phyloP scores from a whole-genome alignment of 1,140 invertebrate species.

The Papilio machaon region DNA sequence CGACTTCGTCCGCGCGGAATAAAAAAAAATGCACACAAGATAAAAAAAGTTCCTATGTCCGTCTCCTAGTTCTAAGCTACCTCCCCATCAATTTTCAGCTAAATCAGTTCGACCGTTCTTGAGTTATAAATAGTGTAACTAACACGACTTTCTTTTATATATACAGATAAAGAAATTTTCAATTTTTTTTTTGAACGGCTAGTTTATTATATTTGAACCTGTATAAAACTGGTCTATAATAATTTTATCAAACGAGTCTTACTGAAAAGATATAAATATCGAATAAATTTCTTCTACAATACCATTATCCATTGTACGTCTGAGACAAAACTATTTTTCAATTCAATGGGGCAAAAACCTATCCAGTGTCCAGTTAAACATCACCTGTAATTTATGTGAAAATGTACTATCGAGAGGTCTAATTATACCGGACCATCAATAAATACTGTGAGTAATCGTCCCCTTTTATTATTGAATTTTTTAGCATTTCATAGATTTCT shows the following conservation, averaged over 20 bases:
- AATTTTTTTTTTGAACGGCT: no score
- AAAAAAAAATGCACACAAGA: no score
- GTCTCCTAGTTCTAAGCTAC: no score
- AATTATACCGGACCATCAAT: not conserved
- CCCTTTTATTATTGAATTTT: not conserved
- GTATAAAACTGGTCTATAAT: not conserved
- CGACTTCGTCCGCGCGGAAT: no score
- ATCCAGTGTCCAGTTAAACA: not conserved
- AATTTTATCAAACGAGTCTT: not conserved
- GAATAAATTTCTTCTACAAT: not conserved
- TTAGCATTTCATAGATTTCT: not conserved
- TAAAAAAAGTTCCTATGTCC: no score
- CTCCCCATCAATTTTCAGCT: no score
- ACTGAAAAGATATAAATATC: not conserved
- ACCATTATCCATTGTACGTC: conserved; percentile 14
- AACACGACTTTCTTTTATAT: no score
- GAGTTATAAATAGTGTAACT: no score
- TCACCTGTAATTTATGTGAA: not conserved
- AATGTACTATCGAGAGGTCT: not conserved
- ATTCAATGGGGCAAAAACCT: conserved; percentile 3
- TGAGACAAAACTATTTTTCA: not conserved
- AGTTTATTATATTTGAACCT: no score
- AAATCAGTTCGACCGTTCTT: no score
- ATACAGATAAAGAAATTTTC: no score
- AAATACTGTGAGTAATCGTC: not conserved